Evolutionary conservation across 2,888 invertebrate species (phyloP), one percentile per base, ranked within the genome.

Genomic region (Drosophila prostipennis): DNA sequence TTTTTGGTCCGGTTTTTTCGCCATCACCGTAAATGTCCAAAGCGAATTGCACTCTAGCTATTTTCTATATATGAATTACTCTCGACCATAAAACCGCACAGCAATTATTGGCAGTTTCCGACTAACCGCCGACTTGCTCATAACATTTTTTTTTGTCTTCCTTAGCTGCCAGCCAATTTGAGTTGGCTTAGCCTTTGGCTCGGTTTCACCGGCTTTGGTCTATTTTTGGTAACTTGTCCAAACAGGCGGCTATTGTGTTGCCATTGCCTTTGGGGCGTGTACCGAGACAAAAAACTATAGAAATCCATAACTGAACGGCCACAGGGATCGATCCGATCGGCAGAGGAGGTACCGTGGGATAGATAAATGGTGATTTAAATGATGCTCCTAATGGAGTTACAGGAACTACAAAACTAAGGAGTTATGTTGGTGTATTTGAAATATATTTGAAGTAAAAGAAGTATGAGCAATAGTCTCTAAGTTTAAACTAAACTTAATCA

Each of bases 151-250:
- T 19, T 19, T 19, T n/a, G n/a, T 60, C 58, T 63, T 54, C 58
- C 58, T 55, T 29, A 51, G 76, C 71, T 53, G 57, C 61, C 26
- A 64, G 67, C 76, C 81, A 80, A 87, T 81, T 78, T 68, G 68
- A 80, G 83, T 48, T 46, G 45, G 46, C 53, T 53, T 63, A 48
- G 60, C 72, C 80, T 80, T 80, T 83, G 76, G 54, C 43, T 72
- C 37, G 63, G 14, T 14, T 55, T 36, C 54, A 43, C 59, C 74
- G 53, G 57, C 54, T 76, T 26, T 78, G 87, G 77, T 87, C 82
- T 81, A 87, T 82, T 82, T 87, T 87, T 82, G 82, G 82, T 87
- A 87, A 85, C 86, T 82, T 85, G 82, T 87, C 79, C 79, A 84
- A 65, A 73, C 87, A 78, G 80, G 81, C 78, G 45, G 49, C 76